Evolutionary conservation across 2,888 invertebrate species (phyloP).

Genomic region (Eurytoma adleriae): DNA sequence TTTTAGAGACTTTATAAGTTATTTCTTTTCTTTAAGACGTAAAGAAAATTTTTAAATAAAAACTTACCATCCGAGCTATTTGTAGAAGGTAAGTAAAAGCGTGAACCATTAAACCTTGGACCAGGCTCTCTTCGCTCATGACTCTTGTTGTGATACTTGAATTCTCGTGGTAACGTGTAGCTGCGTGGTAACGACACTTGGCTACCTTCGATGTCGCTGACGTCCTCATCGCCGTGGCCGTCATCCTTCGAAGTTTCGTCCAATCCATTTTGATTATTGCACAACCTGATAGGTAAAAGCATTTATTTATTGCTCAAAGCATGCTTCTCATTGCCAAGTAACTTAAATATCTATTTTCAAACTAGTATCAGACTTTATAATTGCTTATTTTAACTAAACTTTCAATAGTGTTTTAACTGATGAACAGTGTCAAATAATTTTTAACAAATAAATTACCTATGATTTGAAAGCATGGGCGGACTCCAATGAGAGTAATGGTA

Average conservation of each 20-base stretch:
- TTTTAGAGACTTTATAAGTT: neutral
- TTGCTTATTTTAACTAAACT: neutral
- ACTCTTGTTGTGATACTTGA: slow-evolving; percentile 81
- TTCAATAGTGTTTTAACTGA: neutral
- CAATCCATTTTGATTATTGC: slow-evolving; percentile 60
- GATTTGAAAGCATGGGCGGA: slow-evolving; percentile 65
- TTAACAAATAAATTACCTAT: slow-evolving; percentile 63
- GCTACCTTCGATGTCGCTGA: slow-evolving; percentile 75
- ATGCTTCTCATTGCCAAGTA: no score
- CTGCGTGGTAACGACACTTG: slow-evolving; percentile 90
- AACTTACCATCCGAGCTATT: slow-evolving; percentile 89
- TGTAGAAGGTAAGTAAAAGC: slow-evolving; percentile 86
- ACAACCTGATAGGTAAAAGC: slow-evolving; percentile 54
- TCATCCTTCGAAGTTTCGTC: slow-evolving; percentile 63
- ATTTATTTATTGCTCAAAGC: no score
- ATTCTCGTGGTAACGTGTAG: slow-evolving; percentile 90
- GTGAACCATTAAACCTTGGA: slow-evolving; percentile 77
- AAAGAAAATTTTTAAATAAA: neutral
- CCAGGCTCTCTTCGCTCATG: slow-evolving; percentile 76
- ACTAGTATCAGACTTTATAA: no score
- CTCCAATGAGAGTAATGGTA: slow-evolving; percentile 65
- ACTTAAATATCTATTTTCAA: no score
- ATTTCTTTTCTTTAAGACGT: neutral
- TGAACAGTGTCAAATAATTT: neutral
- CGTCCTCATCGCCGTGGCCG: slow-evolving; percentile 63